phyloP scores from a whole-genome alignment of 1,140 invertebrate species.

The Plectrocnemia conspersa region DNA sequence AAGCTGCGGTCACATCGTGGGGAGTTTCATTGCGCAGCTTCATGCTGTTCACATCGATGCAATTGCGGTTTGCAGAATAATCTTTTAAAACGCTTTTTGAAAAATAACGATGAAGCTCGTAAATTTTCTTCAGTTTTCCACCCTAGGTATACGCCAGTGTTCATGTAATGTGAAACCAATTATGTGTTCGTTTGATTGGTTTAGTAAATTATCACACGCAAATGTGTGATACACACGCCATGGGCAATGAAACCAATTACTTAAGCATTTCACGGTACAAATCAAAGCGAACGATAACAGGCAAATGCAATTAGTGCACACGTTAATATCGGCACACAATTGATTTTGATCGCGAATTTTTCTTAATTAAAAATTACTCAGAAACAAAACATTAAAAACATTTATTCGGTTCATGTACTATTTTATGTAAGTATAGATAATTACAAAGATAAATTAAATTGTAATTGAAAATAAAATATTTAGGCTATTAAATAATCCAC shows the following conservation, averaged over 20 bases:
- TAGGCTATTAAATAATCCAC: too few relatives aligned
- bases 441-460: too few relatives aligned
- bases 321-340: too few relatives aligned
- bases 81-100: not conserved
- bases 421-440: too few relatives aligned
- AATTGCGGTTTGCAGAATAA: constrained; percentile 12
- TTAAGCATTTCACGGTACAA: constrained; percentile 24
- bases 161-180: constrained; percentile 16
- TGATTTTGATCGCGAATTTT: too few relatives aligned
- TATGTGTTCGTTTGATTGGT: constrained; percentile 24
- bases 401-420: too few relatives aligned
- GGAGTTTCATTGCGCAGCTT: not conserved
- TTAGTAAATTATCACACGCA: constrained; percentile 22
- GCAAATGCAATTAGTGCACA: constrained; percentile 11
- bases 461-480: too few relatives aligned
- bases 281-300: constrained; percentile 21
- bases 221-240: constrained; percentile 23
- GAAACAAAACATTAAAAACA: too few relatives aligned
- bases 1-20: constrained; percentile 16
- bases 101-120: not conserved
- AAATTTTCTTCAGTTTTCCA: constrained; percentile 2
- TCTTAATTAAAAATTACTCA: too few relatives aligned
- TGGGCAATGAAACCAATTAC: constrained; percentile 22
- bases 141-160: not conserved
- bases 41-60: constrained; percentile 9